phyloP scores from a whole-genome alignment of 2,113 vertebrate species.

The Salminus brasiliensis region DNA sequence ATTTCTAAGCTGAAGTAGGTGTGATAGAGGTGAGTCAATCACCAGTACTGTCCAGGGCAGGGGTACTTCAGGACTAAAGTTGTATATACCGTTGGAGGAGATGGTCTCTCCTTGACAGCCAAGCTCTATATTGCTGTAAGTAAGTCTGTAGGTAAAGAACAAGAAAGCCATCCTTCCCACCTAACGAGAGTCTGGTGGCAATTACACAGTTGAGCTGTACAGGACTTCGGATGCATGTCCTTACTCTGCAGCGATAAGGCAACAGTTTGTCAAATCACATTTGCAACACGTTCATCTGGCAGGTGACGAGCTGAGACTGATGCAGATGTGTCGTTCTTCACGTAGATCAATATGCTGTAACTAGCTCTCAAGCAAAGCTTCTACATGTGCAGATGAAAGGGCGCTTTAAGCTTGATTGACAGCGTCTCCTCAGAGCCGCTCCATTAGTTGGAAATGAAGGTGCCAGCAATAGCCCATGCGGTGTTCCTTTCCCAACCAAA shows the following conservation, averaged over 20 bases:
- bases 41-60: no score
- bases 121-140: not conserved
- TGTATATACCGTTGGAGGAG: no score
- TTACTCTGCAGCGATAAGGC: not conserved
- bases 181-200: not conserved
- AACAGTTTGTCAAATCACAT: not conserved
- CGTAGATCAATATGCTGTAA: constrained; percentile 15
- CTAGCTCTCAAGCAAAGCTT: constrained; percentile 22
- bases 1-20: no score
- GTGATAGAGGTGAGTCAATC: no score
- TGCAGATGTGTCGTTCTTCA: constrained; percentile 4
- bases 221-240: not conserved
- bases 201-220: not conserved
- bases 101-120: not conserved
- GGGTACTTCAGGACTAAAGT: no score
- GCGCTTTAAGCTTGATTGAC: constrained; percentile 42
- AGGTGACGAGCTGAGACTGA: not conserved
- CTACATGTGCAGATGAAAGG: not conserved
- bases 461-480: not conserved
- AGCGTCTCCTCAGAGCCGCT: not conserved
- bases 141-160: not conserved
- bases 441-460: constrained; percentile 36
- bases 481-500: not conserved
- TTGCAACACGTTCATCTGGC: not conserved
- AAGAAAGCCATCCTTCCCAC: not conserved